phyloP scores from a whole-genome alignment of 2,888 invertebrate genomes.

The Folsomia manolachei region DNA sequence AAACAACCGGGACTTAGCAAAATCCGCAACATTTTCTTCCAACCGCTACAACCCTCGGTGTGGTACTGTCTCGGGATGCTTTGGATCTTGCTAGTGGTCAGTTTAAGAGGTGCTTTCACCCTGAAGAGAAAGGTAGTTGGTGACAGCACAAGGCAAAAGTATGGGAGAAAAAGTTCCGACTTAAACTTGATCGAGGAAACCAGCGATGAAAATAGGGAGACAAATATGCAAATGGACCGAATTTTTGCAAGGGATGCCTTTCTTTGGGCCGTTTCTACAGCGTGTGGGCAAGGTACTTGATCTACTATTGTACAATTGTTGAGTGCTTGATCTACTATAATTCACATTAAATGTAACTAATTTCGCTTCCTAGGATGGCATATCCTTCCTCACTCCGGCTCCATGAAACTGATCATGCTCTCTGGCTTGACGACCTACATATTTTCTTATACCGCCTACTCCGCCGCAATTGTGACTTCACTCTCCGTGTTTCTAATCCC shows the following conservation, averaged over 20 bases:
- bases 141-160: neutral
- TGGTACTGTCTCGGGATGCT: neutral
- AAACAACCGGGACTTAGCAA: conserved; percentile 1
- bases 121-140: neutral
- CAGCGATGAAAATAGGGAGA: neutral
- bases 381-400: neutral
- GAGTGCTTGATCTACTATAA: neutral
- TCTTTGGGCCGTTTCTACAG: neutral
- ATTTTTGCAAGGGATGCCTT: neutral
- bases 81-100: neutral
- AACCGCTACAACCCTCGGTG: neutral
- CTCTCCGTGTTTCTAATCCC: neutral
- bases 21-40: conserved; percentile 10
- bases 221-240: neutral
- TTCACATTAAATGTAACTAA: neutral
- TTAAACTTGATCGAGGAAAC: neutral
- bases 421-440: neutral
- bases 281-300: conserved; percentile 9
- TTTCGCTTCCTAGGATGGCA: conserved; percentile 7
- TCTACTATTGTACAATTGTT: neutral
- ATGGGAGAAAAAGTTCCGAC: neutral
- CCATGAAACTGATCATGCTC: conserved; percentile 13
- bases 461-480: conserved; percentile 7
- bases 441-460: conserved; percentile 8
- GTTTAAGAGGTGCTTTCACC: neutral